Conservation (phyloP, 2,113 vertebrate genomes). For the Atherinomorus stipes region DNA sequence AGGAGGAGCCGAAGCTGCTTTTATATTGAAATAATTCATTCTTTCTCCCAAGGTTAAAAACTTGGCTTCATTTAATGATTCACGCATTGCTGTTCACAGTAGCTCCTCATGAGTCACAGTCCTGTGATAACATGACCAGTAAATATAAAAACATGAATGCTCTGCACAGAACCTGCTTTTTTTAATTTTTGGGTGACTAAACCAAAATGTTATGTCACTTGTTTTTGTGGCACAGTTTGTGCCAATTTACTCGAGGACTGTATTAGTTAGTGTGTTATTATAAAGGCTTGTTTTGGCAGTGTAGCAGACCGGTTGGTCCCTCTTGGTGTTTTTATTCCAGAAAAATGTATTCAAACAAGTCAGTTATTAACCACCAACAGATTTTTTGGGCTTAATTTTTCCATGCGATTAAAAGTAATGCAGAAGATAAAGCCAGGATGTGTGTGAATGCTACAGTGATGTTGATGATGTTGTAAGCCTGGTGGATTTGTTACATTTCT, state of each 20-base stretch:
- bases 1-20: constrained; percentile 9
- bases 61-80: constrained; percentile 29
- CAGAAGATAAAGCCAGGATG: background rate
- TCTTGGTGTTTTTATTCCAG: background rate
- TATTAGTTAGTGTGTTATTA: background rate
- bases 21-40: constrained; percentile 8
- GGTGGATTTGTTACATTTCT: no score
- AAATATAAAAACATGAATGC: constrained; percentile 4
- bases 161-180: background rate
- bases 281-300: background rate
- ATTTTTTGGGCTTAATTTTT: background rate
- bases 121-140: constrained; percentile 12
- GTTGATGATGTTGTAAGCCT: no score
- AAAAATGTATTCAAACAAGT: no score
- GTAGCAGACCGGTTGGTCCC: background rate
- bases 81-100: constrained; percentile 33
- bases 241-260: background rate
- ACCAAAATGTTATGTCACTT: constrained; percentile 4
- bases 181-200: background rate
- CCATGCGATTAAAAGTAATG: background rate
- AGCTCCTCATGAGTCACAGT: constrained; percentile 30
- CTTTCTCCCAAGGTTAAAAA: constrained; percentile 51
- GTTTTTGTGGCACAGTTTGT: constrained; percentile 10
- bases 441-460: no score
- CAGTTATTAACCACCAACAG: no score